phyloP scores from a whole-genome alignment of 2,888 invertebrate species.

The Lathronympha strigana region DNA sequence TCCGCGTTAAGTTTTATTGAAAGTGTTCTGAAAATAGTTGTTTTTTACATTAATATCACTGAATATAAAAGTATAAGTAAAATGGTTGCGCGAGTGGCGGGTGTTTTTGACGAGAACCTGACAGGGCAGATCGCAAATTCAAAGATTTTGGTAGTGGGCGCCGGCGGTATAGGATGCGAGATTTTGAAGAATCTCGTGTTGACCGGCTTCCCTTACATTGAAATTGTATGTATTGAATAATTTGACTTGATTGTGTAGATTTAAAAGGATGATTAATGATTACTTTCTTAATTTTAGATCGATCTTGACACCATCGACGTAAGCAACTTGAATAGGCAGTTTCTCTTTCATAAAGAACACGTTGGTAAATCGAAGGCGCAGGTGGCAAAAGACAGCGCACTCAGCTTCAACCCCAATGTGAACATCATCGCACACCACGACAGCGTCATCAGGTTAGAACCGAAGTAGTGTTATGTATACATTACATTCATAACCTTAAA shows the following conservation, averaged over 20 bases:
- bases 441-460: slow-evolving; percentile 93
- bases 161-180: slow-evolving; percentile 99
- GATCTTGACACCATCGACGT: slow-evolving; percentile 99
- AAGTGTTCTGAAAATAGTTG: slow-evolving; percentile 22
- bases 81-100: slow-evolving; percentile 88
- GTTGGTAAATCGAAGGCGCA: slow-evolving; percentile 98
- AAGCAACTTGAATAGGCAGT: slow-evolving; percentile 99
- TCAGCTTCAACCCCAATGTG: slow-evolving; percentile 94
- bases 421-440: slow-evolving; percentile 96
- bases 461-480: slow-evolving; percentile 4
- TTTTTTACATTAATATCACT: slow-evolving; percentile 38
- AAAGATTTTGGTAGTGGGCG: slow-evolving; percentile 95
- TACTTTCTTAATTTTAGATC: slow-evolving; percentile 87
- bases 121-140: slow-evolving; percentile 87
- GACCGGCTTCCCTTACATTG: slow-evolving; percentile 96
- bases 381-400: slow-evolving; percentile 95
- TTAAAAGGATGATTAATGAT: not conserved
- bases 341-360: slow-evolving; percentile 99
- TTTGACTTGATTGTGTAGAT: slow-evolving; percentile 20
- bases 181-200: slow-evolving; percentile 98
- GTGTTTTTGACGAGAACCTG: slow-evolving; percentile 86
- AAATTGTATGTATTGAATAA: slow-evolving; percentile 89
- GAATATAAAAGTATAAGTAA: slow-evolving; percentile 51
- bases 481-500: slow-evolving; percentile 18
- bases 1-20: slow-evolving; percentile 35